phyloP scores from a whole-genome alignment of 2,797 vertebrate species.

The Coregonus suidteri region DNA sequence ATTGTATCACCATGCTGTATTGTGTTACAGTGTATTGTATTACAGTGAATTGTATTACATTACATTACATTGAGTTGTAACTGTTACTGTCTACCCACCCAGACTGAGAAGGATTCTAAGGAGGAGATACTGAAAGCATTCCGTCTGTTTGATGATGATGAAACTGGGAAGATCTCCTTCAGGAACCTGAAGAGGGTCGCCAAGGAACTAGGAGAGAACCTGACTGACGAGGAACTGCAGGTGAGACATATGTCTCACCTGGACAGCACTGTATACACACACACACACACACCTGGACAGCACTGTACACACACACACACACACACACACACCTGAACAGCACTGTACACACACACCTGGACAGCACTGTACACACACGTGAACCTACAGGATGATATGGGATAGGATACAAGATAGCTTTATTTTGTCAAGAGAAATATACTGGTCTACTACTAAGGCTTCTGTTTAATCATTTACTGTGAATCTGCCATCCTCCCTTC shows the following conservation, averaged over 20 bases:
- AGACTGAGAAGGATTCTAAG: constrained; percentile 95
- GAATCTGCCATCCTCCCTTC: no score
- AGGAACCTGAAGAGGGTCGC: constrained; percentile 91
- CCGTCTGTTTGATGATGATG: constrained; percentile 91
- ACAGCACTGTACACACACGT: no score
- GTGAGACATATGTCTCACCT: constrained; percentile 57
- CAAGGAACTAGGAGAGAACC: constrained; percentile 91
- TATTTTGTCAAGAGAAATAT: no score
- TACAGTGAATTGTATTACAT: background rate
- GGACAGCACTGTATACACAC: background rate
- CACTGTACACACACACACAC: background rate
- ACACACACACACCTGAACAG: no score
- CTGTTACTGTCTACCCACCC: background rate
- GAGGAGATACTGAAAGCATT: constrained; percentile 98
- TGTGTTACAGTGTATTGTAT: no score
- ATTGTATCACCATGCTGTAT: no score
- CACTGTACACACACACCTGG: no score
- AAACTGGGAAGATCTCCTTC: constrained; percentile 95
- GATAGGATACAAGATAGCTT: background rate
- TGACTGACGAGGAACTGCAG: constrained; percentile 94
- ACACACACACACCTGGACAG: background rate
- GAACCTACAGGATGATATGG: no score
- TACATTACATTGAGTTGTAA: background rate
- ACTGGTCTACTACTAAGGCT: no score
- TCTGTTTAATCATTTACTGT: no score